These are phyloP conservation scores for Cinclus mexicanus DNA, from an alignment of 2,113 vertebrate species.

Conservation along the genomic window DNA sequence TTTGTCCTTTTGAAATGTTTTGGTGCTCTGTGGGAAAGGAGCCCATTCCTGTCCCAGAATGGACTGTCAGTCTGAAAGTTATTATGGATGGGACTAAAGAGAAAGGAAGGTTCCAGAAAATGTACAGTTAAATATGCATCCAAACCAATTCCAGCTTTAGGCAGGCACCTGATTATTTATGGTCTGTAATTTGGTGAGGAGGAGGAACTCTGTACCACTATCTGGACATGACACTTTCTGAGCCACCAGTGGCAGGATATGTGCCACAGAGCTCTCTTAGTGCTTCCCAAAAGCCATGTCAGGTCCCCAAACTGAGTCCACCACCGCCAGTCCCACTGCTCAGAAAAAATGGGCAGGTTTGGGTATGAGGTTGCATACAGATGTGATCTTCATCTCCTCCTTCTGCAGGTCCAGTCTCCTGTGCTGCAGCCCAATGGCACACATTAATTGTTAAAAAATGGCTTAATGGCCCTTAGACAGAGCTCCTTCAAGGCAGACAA, in stretches of 20 bases:
- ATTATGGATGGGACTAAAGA: not conserved
- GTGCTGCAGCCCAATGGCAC: not conserved
- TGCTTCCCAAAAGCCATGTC: not conserved
- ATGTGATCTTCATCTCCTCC: not conserved
- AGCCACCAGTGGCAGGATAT: not conserved
- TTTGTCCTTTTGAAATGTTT: not conserved
- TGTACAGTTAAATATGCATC: not conserved
- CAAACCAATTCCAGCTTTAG: not conserved
- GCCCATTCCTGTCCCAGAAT: not conserved
- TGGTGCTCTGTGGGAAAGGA: not conserved
- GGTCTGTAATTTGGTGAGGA: not conserved
- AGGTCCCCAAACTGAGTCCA: not conserved
- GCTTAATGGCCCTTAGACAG: not conserved
- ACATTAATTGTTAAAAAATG: not conserved
- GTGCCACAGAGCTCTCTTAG: not conserved
- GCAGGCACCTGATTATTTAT: not conserved
- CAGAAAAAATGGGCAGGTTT: not conserved
- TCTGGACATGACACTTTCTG: fast-evolving
- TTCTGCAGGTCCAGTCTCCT: not conserved
- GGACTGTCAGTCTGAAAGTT: not conserved
- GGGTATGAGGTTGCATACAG: not conserved
- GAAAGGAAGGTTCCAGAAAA: not conserved
- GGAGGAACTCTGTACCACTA: not conserved
- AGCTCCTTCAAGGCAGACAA: not conserved
- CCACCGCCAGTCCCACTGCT: not conserved